Conservation (phyloP, 2,888 invertebrate species). For the Ditylenchus weischeri region DNA sequence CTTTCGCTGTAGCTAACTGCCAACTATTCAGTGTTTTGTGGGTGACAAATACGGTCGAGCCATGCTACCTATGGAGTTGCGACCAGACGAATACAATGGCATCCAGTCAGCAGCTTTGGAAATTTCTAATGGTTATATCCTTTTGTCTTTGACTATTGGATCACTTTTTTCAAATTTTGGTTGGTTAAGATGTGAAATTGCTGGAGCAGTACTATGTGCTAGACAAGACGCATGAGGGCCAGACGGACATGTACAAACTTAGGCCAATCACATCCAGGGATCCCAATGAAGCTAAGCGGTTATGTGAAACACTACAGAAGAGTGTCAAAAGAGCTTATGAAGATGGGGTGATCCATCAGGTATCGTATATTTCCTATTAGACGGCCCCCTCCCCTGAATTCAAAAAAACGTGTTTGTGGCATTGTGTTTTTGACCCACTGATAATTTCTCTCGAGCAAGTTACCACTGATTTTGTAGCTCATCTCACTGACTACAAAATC, state of each 20-base stretch:
- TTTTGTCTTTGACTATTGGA: constrained; percentile 15
- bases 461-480: too few species aligned
- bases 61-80: constrained; percentile 59
- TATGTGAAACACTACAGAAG: constrained; percentile 24
- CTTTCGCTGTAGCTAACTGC: too few species aligned
- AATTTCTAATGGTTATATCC: constrained; percentile 43
- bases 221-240: constrained; percentile 55
- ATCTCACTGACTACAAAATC: too few species aligned
- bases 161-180: background rate
- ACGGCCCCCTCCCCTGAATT: too few species aligned
- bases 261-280: constrained; percentile 13
- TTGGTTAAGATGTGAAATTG: constrained; percentile 56
- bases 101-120: constrained; percentile 57
- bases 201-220: constrained; percentile 60
- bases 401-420: too few species aligned
- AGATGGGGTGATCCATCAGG: constrained; percentile 31
- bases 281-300: constrained; percentile 22
- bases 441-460: too few species aligned
- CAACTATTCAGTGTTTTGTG: constrained; percentile 49
- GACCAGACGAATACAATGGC: constrained; percentile 60
- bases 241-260: constrained; percentile 41
- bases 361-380: too few species aligned
- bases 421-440: too few species aligned
- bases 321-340: constrained; percentile 30
- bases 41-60: constrained; percentile 62